Base-by-base conservation (phyloP, 2,888 invertebrate species). In the Heliconius hortense region DNA sequence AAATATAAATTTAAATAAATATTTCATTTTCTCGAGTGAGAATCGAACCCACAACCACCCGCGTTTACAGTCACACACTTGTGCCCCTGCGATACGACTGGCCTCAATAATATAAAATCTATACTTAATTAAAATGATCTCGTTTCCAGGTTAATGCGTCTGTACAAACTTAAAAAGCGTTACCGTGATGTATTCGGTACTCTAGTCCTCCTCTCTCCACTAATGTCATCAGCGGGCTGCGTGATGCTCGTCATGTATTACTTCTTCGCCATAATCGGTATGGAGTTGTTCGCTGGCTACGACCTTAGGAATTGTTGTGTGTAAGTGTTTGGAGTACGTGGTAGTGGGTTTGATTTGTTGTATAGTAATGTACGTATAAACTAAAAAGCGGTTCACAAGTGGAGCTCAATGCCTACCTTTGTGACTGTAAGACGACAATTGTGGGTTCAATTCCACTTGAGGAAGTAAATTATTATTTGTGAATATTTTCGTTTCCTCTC, bases 221-320 rank as follows among this genome's bases (percentile, higher is more conserved):
- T 97, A 28, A 97, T 98, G 96, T 96, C 96, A 71, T 97, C 97
- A 0, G 97, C 98, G 0, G 96, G 96, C 18, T 95, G 97, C 80
- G 97, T 97, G 18, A 97, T 98, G 95, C 92, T 97, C 74, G 96
- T 97, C 81, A 95, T 98, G 89, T 98, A 97, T 88, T 98, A 97
- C 89, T 97, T 97, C 93, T 98, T 97, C 91, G 97, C 97, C 4
- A 97, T 98, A 81, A 95, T 98, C 84, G 98, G 97, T 72, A 98
- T 98, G 97, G 98, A 98, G 88, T 90, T 97, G 31, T 98, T 98
- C 88, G 95, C 97, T 1, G 94, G 95, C 0, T 95, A 96, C 81
- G 95, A 97, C 83, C 95, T 98, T 86, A 95, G 92, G 81, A 97
- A 98, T 87, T 98, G 98, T 89, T 98, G 98, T 93, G 95, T 95